A percentile compares a stretch with the other conserved stretches of the same genome.
phyloP scores from a whole-genome alignment of 2,113 vertebrate genomes.

The Rhagologus leucostigma region DNA sequence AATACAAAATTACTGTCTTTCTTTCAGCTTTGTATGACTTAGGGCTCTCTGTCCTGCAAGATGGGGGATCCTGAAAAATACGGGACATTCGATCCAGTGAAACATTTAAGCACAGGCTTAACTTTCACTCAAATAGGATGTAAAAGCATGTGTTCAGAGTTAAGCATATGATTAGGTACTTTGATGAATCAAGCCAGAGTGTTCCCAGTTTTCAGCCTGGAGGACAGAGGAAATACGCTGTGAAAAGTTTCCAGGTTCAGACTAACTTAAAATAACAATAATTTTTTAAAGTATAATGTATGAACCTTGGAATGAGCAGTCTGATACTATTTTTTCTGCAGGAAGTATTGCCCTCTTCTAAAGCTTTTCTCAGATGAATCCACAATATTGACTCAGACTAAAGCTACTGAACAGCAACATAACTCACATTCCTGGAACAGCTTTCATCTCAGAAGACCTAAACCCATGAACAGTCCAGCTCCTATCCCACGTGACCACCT shows the following conservation, averaged over 20 bases:
- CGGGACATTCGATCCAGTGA: not conserved
- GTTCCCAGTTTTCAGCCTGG: not conserved
- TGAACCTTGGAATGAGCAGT: not conserved
- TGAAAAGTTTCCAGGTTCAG: not conserved
- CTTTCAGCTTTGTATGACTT: not conserved
- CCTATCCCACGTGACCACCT: not conserved
- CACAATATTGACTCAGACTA: not conserved
- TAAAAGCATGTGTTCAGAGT: conserved; percentile 25
- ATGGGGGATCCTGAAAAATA: not conserved
- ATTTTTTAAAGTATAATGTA: not conserved
- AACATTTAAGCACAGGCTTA: conserved; percentile 1
- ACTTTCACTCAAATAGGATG: conserved; percentile 9
- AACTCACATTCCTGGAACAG: not conserved
- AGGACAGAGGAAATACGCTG: not conserved
- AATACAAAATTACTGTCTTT: not conserved
- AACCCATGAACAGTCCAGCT: not conserved
- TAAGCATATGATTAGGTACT: conserved; percentile 15
- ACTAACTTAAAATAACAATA: not conserved
- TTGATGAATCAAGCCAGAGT: not conserved
- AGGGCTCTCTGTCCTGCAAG: not conserved
- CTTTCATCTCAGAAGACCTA: not conserved
- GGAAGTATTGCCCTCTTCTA: not conserved
- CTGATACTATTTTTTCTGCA: not conserved
- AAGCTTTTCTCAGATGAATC: not conserved
- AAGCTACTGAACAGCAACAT: not conserved